Evolutionary conservation across 2,113 vertebrate species (phyloP), one percentile per base, ranked within the genome.

Genomic region (Pitta sordida): DNA sequence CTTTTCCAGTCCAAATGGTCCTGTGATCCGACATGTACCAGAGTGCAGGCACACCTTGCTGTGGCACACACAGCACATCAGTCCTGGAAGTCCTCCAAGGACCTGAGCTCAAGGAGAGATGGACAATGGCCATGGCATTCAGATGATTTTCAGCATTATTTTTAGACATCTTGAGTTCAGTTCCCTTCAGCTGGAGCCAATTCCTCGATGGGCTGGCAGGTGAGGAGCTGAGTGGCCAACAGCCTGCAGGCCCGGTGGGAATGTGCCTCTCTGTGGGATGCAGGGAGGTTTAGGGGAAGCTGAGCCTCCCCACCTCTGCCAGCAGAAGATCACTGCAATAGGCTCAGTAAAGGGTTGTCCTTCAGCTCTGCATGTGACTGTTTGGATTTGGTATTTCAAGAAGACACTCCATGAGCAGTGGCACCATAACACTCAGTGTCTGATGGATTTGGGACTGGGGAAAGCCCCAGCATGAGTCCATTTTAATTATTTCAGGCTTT

Each of bases 41-140:
- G 37, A 69, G 39, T 1, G 23, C 24, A 9, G 2, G 11, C 15
- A 15, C 43, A 81, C 36, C 77, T 70, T 36, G 24, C 19, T 44
- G 49, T 52, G 37, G 32, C 44, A 41, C 51, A 52, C 1, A 1
- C 60, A n/a, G 81, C 36, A 20, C 0, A 1, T 36, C 1, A 2
- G 34, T 24, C 46, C 69, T 52, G 41, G 37, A 77, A 23, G 37
- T 70, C 73, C 62, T 79, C 30, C 13, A 2, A 21, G 70, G 37
- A 44, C 27, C 29, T 18, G 39, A 55, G 41, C 73, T 4, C 2
- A 36, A 3, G 4, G 3, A 24, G 3, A 3, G 73, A 56, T 83
- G 62, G 63, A 44, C 32, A 7, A 20, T 85, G 79, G 55, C 49
- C 41, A 36, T 20, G 44, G 53, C 15, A 6, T 53, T 58, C 48